Evolutionary conservation across 2,888 invertebrate species (phyloP).

Genomic region (Drosophila birchii): DNA sequence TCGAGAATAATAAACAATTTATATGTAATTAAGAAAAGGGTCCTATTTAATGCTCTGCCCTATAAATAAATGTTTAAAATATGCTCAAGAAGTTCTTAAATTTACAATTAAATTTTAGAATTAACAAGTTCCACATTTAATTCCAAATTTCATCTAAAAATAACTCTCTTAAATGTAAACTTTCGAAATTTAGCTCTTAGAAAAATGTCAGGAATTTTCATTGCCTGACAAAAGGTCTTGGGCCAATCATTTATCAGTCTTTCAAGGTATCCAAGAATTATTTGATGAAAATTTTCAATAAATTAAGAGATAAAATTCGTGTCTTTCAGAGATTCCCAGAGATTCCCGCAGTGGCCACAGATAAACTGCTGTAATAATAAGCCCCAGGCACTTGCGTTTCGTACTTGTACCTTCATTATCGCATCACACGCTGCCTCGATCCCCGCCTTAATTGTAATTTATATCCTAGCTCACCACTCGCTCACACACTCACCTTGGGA

Average conservation of each 20-base stretch:
- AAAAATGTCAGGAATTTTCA: slow-evolving; percentile 10
- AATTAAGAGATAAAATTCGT: slow-evolving; percentile 27
- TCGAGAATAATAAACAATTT: not conserved
- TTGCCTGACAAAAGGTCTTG: slow-evolving; percentile 7
- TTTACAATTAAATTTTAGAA: no score
- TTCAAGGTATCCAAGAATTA: slow-evolving; percentile 31
- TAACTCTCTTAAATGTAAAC: not conserved
- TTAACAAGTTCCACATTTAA: not conserved
- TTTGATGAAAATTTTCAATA: slow-evolving; percentile 31
- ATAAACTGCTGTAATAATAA: slow-evolving; percentile 13
- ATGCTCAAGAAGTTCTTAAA: no score
- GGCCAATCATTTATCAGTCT: slow-evolving; percentile 11
- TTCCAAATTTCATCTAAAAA: not conserved
- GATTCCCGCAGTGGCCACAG: slow-evolving; percentile 6
- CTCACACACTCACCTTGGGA: slow-evolving; percentile 77
- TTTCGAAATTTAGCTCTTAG: not conserved
- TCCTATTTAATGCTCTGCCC: no score
- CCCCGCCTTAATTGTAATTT: slow-evolving; percentile 66
- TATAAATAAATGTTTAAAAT: no score
- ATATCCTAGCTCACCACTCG: slow-evolving; percentile 29
- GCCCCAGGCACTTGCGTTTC: slow-evolving; percentile 1
- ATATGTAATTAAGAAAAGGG: no score
- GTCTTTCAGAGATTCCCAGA: slow-evolving; percentile 2
- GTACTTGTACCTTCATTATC: slow-evolving; percentile 28
- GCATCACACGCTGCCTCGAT: slow-evolving; percentile 9